Conservation (phyloP, 2,888 invertebrate species). For the Cheilosia soror region DNA sequence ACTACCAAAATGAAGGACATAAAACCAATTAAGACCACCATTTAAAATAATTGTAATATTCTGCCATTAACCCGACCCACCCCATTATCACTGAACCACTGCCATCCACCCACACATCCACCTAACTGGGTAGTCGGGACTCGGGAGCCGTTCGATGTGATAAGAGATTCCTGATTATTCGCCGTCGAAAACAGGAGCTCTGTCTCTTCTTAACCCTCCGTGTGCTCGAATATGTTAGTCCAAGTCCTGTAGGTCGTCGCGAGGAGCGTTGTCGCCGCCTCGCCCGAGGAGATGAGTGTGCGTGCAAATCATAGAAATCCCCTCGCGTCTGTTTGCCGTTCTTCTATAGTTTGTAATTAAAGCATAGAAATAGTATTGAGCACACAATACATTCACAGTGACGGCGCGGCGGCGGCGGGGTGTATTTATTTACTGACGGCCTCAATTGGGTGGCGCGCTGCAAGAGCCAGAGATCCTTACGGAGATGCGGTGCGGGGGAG, state of each 20-base stretch:
- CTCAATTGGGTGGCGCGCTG: constrained; percentile 41
- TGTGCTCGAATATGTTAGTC: constrained; percentile 15
- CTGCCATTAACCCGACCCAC: constrained; percentile 67
- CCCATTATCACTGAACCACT: constrained; percentile 28
- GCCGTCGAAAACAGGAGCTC: constrained; percentile 17
- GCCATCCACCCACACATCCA: constrained; percentile 4
- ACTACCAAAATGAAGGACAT: constrained; percentile 75
- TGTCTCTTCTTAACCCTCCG: background rate
- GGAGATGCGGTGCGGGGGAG: constrained; percentile 22
- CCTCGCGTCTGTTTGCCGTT: constrained; percentile 12
- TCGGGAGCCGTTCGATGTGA: constrained; percentile 47
- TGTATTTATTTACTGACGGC: constrained; percentile 68
- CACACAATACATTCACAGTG: constrained; percentile 48
- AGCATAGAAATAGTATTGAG: constrained; percentile 70
- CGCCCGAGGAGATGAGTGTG: constrained; percentile 20
- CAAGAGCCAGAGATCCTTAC: constrained; percentile 5
- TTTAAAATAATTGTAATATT: constrained; percentile 76
- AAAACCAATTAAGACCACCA: constrained; percentile 76
- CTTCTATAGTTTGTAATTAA: constrained; percentile 71
- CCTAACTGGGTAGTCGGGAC: too few species aligned
- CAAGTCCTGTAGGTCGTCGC: constrained; percentile 24
- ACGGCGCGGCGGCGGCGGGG: constrained; percentile 23
- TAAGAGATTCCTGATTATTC: constrained; percentile 67
- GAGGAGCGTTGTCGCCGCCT: background rate
- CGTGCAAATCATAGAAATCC: constrained; percentile 68